Conservation (phyloP, 2,797 vertebrate genomes). For the Antennarius maculatus region DNA sequence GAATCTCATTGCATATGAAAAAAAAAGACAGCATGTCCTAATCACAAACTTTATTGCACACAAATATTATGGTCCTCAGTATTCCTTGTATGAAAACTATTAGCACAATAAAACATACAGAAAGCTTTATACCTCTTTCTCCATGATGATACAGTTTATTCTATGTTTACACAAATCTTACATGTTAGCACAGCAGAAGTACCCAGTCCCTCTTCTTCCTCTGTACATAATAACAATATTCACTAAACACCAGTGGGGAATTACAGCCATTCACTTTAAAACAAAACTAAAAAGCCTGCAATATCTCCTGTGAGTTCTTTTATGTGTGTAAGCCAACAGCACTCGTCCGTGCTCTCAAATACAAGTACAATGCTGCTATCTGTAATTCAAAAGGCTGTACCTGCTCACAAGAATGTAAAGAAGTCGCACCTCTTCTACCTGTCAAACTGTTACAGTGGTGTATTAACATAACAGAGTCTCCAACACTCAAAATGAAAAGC, state of each 20-base stretch:
- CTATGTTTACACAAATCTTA: constrained; percentile 29
- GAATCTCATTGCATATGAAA: constrained; percentile 59
- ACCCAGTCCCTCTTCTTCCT: constrained; percentile 1
- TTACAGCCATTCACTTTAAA: constrained; percentile 19
- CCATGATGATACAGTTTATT: constrained; percentile 35
- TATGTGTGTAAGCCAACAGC: constrained; percentile 5
- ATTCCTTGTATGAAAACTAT: constrained; percentile 29
- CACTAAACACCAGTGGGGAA: constrained; percentile 20
- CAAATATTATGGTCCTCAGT: constrained; percentile 37
- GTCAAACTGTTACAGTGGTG: neutral
- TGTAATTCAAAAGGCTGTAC: constrained; percentile 15
- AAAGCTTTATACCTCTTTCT: neutral
- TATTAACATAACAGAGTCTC: constrained; percentile 32
- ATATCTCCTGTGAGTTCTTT: constrained; percentile 5
- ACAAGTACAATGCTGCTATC: neutral
- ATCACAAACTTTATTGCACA: constrained; percentile 53
- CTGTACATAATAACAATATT: constrained; percentile 21
- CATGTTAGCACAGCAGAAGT: constrained; percentile 24
- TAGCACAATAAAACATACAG: constrained; percentile 18
- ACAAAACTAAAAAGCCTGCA: constrained; percentile 18
- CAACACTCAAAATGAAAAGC: constrained; percentile 48
- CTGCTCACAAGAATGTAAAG: constrained; percentile 18
- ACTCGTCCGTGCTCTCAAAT: constrained; percentile 14
- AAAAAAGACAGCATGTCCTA: constrained; percentile 28
- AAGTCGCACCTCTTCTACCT: constrained; percentile 22